A percentile compares a stretch with the other conserved stretches of the same genome.
Conservation (phyloP, 2,797 vertebrate species). For the Cossypha dichroa region DNA sequence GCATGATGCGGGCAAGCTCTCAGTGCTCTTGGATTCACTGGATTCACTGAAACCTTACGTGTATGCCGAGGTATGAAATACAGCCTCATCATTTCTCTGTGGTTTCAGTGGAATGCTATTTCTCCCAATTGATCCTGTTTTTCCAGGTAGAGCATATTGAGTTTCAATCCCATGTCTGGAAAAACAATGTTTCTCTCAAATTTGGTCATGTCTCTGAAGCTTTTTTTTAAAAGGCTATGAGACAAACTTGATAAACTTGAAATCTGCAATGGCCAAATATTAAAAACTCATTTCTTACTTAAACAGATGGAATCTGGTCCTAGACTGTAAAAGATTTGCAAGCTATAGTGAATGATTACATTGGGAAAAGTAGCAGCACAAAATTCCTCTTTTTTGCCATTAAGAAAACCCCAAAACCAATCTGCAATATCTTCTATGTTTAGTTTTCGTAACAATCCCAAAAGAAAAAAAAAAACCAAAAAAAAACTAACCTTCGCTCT, state of each 20-base stretch:
- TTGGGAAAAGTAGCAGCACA: not conserved
- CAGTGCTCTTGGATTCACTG: not conserved
- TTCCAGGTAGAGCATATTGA: constrained; percentile 30
- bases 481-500: not conserved
- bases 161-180: constrained; percentile 40
- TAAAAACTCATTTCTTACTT: not conserved
- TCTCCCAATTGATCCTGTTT: constrained; percentile 16
- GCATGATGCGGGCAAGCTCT: rapidly evolving
- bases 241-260: constrained; percentile 19
- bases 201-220: not conserved
- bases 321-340: not conserved
- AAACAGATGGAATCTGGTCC: not conserved
- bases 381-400: not conserved
- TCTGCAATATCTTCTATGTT: not conserved
- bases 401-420: not conserved
- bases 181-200: constrained; percentile 36
- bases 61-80: not conserved
- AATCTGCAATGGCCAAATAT: not conserved
- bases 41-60: not conserved
- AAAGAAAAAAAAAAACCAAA: not conserved
- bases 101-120: constrained; percentile 35
- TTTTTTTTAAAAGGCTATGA: not conserved
- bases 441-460: not conserved
- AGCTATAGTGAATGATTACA: not conserved
- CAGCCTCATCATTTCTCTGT: not conserved